Evolutionary conservation across 1,140 invertebrate genomes (phyloP).

Genomic region (Aleiodes sp.): DNA sequence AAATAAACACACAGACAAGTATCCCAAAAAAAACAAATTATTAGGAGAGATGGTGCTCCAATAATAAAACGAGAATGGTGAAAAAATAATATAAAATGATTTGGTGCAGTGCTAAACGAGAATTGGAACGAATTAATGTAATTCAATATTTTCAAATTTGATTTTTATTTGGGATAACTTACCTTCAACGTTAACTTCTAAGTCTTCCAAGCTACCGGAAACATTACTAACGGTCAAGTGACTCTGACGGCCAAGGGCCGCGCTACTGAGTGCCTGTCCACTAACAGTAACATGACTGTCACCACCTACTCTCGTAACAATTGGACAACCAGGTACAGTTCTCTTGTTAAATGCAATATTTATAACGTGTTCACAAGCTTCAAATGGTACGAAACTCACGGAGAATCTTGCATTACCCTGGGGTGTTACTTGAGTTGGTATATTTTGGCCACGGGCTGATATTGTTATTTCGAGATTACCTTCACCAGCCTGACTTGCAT

Average conservation of each 20-base stretch:
- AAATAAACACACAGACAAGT: not conserved
- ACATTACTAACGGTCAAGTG: constrained; percentile 75
- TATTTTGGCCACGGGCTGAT: constrained; percentile 90
- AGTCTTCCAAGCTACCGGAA: constrained; percentile 86
- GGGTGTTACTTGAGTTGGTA: constrained; percentile 97
- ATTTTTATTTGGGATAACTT: constrained; percentile 54
- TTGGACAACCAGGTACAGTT: constrained; percentile 82
- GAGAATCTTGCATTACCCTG: constrained; percentile 90
- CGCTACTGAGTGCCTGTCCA: constrained; percentile 72
- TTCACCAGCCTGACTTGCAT: constrained; percentile 96
- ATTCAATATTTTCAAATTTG: not conserved
- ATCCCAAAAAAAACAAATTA: constrained; percentile 10
- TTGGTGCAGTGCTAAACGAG: not conserved
- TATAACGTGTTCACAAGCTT: constrained; percentile 92
- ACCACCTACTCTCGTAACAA: constrained; percentile 78
- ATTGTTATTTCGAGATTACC: constrained; percentile 98
- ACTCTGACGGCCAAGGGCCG: constrained; percentile 71
- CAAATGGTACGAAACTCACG: constrained; percentile 93
- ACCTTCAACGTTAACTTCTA: constrained; percentile 96
- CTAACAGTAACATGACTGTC: constrained; percentile 78
- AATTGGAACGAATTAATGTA: not conserved
- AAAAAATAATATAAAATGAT: not conserved
- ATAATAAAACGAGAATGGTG: not conserved
- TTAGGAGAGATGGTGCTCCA: not conserved
- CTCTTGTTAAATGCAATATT: constrained; percentile 97